A percentile compares a stretch with the other conserved stretches of the same genome.
These are phyloP conservation scores for Papilio polytes DNA, from an alignment of 1,140 invertebrate genomes.

Conservation along the genomic window DNA sequence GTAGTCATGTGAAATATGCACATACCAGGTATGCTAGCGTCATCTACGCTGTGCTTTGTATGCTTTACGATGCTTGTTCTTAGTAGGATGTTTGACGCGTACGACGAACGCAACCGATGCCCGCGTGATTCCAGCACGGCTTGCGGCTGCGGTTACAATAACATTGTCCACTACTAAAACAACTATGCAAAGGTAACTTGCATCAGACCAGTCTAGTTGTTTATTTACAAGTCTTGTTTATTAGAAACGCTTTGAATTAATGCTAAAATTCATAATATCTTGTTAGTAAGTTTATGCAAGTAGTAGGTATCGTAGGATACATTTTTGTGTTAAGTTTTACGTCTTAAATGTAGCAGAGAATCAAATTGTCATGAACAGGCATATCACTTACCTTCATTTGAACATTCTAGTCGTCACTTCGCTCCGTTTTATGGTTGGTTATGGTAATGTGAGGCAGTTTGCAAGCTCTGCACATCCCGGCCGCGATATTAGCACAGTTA, in stretches of 20 bases:
- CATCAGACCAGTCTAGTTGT: neutral
- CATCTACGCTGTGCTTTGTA: slow-evolving; percentile 2
- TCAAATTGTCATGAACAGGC: neutral
- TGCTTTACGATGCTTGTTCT: slow-evolving; percentile 18
- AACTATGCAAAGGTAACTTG: neutral
- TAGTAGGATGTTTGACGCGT: slow-evolving; percentile 25
- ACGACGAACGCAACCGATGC: slow-evolving; percentile 47
- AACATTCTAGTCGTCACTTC: neutral
- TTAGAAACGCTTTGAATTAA: neutral
- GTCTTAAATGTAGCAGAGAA: neutral
- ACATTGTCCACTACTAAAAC: slow-evolving; percentile 46
- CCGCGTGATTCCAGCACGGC: slow-evolving; percentile 50
- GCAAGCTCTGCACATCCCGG: slow-evolving; percentile 12
- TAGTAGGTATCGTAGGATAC: neutral
- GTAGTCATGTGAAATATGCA: neutral
- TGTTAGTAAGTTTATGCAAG: neutral
- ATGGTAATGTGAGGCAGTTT: slow-evolving; percentile 9
- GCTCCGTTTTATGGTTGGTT: slow-evolving; percentile 10
- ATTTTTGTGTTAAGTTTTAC: neutral
- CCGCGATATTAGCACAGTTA: slow-evolving; percentile 12
- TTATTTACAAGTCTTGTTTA: neutral
- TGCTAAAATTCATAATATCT: neutral
- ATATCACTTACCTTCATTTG: slow-evolving; percentile 12
- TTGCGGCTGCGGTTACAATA: slow-evolving; percentile 50
- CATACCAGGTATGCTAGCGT: neutral